Percentiles rank a stretch among this genome's conserved stretches.
These are phyloP conservation scores for Lacerta viridis DNA, from an alignment of 2,797 vertebrate genomes.

Conservation along the genomic window DNA sequence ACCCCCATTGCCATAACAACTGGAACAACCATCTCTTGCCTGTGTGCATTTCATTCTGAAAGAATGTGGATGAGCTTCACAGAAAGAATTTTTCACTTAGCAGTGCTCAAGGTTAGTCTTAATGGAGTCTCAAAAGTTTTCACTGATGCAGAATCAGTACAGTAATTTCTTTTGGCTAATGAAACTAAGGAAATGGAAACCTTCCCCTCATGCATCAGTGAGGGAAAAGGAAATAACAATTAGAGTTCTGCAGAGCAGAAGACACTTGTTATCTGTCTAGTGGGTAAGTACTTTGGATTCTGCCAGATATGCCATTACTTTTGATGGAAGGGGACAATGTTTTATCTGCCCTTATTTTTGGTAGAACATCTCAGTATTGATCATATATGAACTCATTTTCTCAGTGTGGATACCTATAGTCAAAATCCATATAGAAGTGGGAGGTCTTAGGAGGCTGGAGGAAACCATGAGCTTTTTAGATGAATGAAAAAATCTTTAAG, in stretches of 20 bases:
- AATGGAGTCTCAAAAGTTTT: not conserved
- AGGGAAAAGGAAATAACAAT: constrained; percentile 28
- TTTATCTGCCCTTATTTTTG: not conserved
- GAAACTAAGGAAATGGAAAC: constrained; percentile 27
- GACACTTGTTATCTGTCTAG: not conserved
- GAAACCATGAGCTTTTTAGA: not conserved
- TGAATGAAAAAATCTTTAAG: not conserved
- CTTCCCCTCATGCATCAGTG: accelerated
- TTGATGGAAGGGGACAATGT: constrained; percentile 15
- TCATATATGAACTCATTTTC: not conserved
- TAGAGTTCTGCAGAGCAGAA: constrained; percentile 20
- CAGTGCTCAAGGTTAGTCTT: constrained; percentile 17
- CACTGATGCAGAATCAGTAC: not conserved
- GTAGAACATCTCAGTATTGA: constrained; percentile 26
- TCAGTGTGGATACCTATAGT: not conserved
- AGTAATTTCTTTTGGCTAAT: constrained; percentile 25
- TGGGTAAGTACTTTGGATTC: constrained; percentile 30
- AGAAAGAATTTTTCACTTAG: not conserved
- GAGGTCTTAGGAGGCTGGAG: not conserved
- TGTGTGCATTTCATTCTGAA: not conserved
- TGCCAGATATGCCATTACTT: constrained; percentile 4
- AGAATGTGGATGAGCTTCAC: not conserved
- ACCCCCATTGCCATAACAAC: not conserved
- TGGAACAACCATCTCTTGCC: not conserved
- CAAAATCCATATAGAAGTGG: not conserved